phyloP scores from a whole-genome alignment of 2,888 invertebrate species.

The Rhingia rostrata region DNA sequence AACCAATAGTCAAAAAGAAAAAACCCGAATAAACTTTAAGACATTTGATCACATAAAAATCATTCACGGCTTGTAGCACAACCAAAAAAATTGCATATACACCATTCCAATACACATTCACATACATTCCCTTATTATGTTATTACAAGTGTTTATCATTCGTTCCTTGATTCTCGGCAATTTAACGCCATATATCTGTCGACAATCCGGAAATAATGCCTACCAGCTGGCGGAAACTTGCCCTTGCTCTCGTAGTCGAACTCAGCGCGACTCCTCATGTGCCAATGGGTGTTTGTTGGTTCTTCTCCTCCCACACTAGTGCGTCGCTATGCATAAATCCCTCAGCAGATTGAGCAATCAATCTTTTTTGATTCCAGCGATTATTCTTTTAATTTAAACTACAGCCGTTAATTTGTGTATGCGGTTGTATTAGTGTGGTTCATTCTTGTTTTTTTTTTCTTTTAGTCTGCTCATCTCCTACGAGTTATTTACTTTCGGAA shows the following conservation, averaged over 20 bases:
- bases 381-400: constrained; percentile 74
- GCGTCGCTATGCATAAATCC: constrained; percentile 61
- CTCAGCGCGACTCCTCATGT: constrained; percentile 23
- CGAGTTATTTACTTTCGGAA: constrained; percentile 66
- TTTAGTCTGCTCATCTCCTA: constrained; percentile 14
- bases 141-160: constrained; percentile 60
- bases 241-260: constrained; percentile 32
- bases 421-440: constrained; percentile 18
- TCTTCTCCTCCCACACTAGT: constrained; percentile 9
- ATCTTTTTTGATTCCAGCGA: constrained; percentile 67
- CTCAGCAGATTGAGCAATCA: constrained; percentile 70
- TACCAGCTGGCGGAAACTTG: constrained; percentile 58
- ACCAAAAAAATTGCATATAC: constrained; percentile 14
- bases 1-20: too few relatives aligned
- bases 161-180: constrained; percentile 41
- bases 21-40: not conserved
- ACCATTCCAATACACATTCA: not conserved
- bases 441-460: constrained; percentile 9
- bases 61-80: constrained; percentile 7
- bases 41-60: not conserved
- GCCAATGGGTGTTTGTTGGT: constrained; percentile 15
- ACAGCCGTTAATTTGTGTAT: constrained; percentile 71
- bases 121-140: constrained; percentile 27
- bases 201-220: constrained; percentile 56
- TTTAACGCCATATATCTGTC: constrained; percentile 70